Evolutionary conservation across 2,797 vertebrate genomes (phyloP).

Genomic region (Labeo calbasu): DNA sequence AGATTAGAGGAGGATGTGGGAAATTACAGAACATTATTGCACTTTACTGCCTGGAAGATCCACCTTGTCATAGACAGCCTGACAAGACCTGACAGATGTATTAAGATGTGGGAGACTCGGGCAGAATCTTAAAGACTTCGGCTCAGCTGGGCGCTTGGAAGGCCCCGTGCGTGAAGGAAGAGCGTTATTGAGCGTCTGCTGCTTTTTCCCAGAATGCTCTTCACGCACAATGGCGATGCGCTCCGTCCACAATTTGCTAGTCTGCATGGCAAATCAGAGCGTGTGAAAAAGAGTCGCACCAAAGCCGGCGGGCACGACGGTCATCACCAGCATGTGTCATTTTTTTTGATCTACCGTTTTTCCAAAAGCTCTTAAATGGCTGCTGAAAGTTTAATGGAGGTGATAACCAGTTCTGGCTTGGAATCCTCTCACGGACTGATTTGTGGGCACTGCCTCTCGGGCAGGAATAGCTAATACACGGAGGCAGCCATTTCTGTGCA

Average conservation of each 20-base stretch:
- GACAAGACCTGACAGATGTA: slow-evolving; percentile 68
- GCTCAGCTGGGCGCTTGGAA: slow-evolving; percentile 31
- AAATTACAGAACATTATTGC: slow-evolving; percentile 73
- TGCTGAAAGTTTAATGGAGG: slow-evolving; percentile 75
- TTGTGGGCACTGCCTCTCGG: slow-evolving; percentile 55
- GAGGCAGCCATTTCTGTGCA: slow-evolving; percentile 54
- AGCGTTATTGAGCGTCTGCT: slow-evolving; percentile 17
- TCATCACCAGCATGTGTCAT: slow-evolving; percentile 49
- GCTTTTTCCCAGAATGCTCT: slow-evolving; percentile 19
- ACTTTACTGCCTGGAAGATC: slow-evolving; percentile 69
- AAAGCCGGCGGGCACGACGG: slow-evolving; percentile 27
- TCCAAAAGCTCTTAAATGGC: slow-evolving; percentile 68
- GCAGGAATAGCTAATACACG: slow-evolving; percentile 60
- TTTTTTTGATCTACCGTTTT: slow-evolving; percentile 53
- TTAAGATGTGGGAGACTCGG: slow-evolving; percentile 59
- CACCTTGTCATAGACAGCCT: slow-evolving; percentile 62
- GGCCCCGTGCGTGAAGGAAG: slow-evolving; percentile 9
- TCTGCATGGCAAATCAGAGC: slow-evolving; percentile 25
- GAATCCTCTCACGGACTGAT: slow-evolving; percentile 56
- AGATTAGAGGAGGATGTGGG: slow-evolving; percentile 73
- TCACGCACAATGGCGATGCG: not conserved
- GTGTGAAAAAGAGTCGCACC: slow-evolving; percentile 17
- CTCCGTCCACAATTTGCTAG: not conserved
- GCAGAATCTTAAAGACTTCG: slow-evolving; percentile 61
- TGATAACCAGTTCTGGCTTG: slow-evolving; percentile 72